phyloP scores from a whole-genome alignment of 2,888 invertebrate genomes.

The Deilephila elpenor region DNA sequence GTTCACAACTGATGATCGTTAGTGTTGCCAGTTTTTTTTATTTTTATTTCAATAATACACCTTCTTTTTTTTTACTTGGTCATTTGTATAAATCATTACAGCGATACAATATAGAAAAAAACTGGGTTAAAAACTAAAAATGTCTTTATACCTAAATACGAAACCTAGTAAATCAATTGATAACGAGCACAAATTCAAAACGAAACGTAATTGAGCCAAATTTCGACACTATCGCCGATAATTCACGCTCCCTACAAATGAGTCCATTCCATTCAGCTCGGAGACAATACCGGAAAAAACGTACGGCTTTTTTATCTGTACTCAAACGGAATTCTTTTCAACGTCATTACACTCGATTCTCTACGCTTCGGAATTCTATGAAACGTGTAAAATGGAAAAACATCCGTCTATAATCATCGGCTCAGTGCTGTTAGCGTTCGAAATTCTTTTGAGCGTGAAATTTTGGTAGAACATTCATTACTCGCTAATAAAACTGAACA shows the following conservation, averaged over 20 bases:
- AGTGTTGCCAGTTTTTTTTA: too few relatives aligned
- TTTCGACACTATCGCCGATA: background rate
- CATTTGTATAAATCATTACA: too few relatives aligned
- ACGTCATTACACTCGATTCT: conserved; percentile 35
- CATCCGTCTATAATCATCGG: conserved; percentile 27
- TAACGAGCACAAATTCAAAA: background rate
- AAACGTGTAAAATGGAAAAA: conserved; percentile 36
- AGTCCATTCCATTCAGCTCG: background rate
- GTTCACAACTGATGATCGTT: too few relatives aligned
- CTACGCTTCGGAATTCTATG: conserved; percentile 36
- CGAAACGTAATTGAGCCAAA: background rate
- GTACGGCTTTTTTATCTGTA: conserved; percentile 30
- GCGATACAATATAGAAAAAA: too few relatives aligned
- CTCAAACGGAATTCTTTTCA: conserved; percentile 35
- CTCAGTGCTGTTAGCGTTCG: background rate
- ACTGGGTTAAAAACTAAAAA: too few relatives aligned
- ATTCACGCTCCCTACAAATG: background rate
- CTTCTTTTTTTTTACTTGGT: too few relatives aligned
- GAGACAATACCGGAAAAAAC: conserved; percentile 9
- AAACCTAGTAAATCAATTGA: background rate
- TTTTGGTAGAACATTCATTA: background rate
- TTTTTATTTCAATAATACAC: too few relatives aligned
- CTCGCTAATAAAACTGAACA: background rate
- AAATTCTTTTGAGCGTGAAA: conserved; percentile 1
- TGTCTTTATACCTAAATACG: too few relatives aligned